A percentile compares a stretch with the other conserved stretches of the same genome.
These are phyloP conservation scores for Circaetus cinerascens DNA, from an alignment of 2,113 vertebrate genomes.

Conservation along the genomic window DNA sequence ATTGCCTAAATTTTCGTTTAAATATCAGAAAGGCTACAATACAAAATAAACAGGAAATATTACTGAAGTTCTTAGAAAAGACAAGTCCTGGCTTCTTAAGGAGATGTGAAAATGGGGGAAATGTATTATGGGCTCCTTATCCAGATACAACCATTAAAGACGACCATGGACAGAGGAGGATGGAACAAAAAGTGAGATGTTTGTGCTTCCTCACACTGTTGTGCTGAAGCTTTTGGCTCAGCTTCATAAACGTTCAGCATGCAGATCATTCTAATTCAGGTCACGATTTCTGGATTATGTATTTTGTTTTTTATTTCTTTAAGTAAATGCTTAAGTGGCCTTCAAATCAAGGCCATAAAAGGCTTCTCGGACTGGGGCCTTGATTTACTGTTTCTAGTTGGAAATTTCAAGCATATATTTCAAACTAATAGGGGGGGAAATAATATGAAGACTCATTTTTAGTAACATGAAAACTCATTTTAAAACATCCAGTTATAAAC, in stretches of 20 bases:
- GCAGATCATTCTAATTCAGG: neutral
- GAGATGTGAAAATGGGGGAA: neutral
- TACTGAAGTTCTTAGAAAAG: neutral
- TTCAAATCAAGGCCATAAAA: neutral
- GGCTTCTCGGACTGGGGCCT: neutral
- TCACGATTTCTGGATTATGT: neutral
- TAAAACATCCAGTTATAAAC: neutral
- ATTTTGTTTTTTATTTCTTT: neutral
- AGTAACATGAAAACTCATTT: neutral
- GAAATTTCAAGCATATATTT: neutral
- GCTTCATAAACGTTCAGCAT: neutral
- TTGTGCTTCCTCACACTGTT: neutral
- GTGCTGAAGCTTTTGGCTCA: neutral
- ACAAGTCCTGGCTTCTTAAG: neutral
- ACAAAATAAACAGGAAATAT: neutral
- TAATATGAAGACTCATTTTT: neutral
- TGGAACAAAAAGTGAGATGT: neutral
- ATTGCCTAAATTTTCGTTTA: neutral
- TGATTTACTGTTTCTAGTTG: neutral
- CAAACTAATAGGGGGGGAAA: neutral
- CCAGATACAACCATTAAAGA: neutral
- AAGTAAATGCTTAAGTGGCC: neutral
- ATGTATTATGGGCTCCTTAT: neutral
- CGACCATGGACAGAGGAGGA: accelerated
- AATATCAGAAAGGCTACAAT: neutral